Evolutionary conservation across 2,888 invertebrate species (phyloP).

Genomic region (Agriotes lineatus): DNA sequence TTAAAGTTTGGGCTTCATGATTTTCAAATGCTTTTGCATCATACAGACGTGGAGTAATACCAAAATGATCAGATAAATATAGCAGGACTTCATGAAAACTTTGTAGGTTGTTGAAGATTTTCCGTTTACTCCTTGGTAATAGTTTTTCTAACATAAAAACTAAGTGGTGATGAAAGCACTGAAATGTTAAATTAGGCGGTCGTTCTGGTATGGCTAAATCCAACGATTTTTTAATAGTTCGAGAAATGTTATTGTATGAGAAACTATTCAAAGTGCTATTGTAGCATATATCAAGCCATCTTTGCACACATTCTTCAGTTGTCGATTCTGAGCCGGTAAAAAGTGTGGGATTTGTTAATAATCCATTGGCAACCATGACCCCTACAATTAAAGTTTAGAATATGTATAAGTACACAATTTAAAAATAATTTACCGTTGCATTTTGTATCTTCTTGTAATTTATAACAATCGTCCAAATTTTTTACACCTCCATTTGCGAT

Average conservation of each 20-base stretch:
- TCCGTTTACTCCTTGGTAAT: slow-evolving; percentile 78
- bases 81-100: slow-evolving; percentile 77
- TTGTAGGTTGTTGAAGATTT: slow-evolving; percentile 82
- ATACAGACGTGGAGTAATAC: slow-evolving; percentile 64
- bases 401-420: no score
- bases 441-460: slow-evolving; percentile 75
- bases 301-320: slow-evolving; percentile 80
- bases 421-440: slow-evolving; percentile 73
- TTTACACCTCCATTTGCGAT: slow-evolving; percentile 94
- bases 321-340: slow-evolving; percentile 81
- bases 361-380: slow-evolving; percentile 92
- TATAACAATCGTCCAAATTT: slow-evolving; percentile 77
- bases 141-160: slow-evolving; percentile 94
- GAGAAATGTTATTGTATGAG: slow-evolving; percentile 45
- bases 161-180: slow-evolving; percentile 94
- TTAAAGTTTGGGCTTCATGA: slow-evolving; percentile 48
- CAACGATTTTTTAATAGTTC: slow-evolving; percentile 5
- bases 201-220: slow-evolving; percentile 63
- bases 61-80: slow-evolving; percentile 75
- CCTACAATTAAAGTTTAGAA: no score
- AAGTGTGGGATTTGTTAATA: slow-evolving; percentile 91
- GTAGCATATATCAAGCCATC: slow-evolving; percentile 83
- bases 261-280: slow-evolving; percentile 62
- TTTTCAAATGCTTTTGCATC: slow-evolving; percentile 53
- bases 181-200: slow-evolving; percentile 77